Evolutionary conservation across 2,888 invertebrate genomes (phyloP), one percentile per base, ranked within the genome.

Genomic region (Epiblema foenella): DNA sequence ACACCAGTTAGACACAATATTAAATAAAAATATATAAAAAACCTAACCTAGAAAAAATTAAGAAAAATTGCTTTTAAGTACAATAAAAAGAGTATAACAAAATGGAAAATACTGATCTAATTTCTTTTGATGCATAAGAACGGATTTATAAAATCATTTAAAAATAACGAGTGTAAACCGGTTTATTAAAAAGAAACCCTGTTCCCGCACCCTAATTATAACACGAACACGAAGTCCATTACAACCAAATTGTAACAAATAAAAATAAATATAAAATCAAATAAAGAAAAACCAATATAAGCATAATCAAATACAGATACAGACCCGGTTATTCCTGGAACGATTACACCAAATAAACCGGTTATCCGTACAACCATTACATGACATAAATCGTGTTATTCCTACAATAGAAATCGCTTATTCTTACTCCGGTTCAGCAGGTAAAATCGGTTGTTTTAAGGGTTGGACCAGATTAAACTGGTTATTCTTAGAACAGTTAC

Each of bases 41-140:
- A 29, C n/a, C 39, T 37, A 37, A 12, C 17, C 4, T 37, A 11
- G 17, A 33, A 1, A 58, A 58, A 29, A 8, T 20, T 12, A 20
- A 37, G 18, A 24, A 64, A 37, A 59, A 39, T 12, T n/a, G 1
- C 10, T 63, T n/a, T 64, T 64, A 64, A 64, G 64, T 54, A 54
- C 64, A 54, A 24, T 15, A 46, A 60, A 60, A n/a, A 37, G 54
- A 20, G 52, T 64, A 39, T 15, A 51, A 24, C 1, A 29, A 46
- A 12, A 60, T 60, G 5, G 5, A 54, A 54, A 24, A 64, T 64
- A 56, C n/a, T 29, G 56, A 56, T 56, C 9, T 12, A 52, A 24
- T 20, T 24, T 52, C 1, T 52, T 52, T 20, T 54, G 52, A 54
- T 15, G 1, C 52, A 20, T 20, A 24, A 24, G 20, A 20, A 52